Evolutionary conservation across 1,140 invertebrate genomes (phyloP).

Genomic region (Ylistrum balloti): DNA sequence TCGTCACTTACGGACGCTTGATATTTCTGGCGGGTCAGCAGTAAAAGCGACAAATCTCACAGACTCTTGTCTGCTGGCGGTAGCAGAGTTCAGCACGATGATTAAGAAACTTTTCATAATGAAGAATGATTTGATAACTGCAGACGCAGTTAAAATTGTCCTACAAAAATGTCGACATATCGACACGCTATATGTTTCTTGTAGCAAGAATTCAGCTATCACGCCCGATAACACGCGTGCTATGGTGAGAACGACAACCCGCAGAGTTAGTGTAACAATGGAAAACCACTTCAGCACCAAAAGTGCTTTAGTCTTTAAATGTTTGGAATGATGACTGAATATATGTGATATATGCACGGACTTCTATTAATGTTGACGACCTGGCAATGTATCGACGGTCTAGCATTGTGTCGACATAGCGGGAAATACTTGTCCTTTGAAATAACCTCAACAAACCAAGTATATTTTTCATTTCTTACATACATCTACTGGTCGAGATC

Average conservation of each 20-base stretch:
- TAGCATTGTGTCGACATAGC: no score
- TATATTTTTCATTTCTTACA: no score
- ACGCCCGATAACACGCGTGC: not conserved
- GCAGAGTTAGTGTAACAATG: not conserved
- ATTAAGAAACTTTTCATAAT: not conserved
- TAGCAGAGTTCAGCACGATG: not conserved
- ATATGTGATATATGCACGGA: no score
- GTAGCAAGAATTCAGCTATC: not conserved
- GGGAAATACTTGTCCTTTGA: no score
- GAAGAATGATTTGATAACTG: not conserved
- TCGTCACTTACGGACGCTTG: not conserved
- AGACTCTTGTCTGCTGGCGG: not conserved
- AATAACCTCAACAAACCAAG: slow-evolving; percentile 14
- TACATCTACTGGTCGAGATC: no score
- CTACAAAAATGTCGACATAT: not conserved
- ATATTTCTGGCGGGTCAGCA: slow-evolving; percentile 22
- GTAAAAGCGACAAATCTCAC: not conserved
- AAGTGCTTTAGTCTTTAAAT: not conserved
- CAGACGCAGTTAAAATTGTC: not conserved
- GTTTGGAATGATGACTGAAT: not conserved
- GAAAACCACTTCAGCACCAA: not conserved
- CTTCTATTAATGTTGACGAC: no score
- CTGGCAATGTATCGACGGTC: no score
- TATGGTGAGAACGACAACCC: not conserved
- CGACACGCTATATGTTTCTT: not conserved